Percentiles rank a stretch among this genome's conserved stretches.
Evolutionary conservation across 1,140 invertebrate species (phyloP).

Genomic region (Trissolcus basalis): DNA sequence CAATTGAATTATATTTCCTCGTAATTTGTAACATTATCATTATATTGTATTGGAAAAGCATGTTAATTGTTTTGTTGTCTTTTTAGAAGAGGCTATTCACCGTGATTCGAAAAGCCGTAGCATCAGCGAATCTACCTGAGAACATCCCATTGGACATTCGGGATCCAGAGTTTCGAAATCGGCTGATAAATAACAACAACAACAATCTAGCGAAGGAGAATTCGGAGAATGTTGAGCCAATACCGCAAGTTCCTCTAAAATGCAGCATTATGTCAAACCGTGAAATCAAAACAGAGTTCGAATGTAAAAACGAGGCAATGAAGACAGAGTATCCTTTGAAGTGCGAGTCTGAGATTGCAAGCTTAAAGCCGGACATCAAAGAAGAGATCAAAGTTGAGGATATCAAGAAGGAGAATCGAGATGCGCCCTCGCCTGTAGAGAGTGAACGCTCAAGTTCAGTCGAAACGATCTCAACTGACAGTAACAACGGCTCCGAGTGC

Average conservation of each 20-base stretch:
- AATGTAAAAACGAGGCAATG: conserved; percentile 2
- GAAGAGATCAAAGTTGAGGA: conserved; percentile 18
- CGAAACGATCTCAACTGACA: conserved; percentile 21
- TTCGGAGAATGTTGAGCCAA: conserved; percentile 16
- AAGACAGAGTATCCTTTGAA: conserved; percentile 7
- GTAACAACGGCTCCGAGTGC: conserved; percentile 21
- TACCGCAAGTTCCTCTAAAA: neutral
- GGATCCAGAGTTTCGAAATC: conserved; percentile 21
- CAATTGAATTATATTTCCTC: too few species aligned
- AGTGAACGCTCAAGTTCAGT: conserved; percentile 36
- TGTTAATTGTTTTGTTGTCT: neutral
- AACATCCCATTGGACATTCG: conserved; percentile 7
- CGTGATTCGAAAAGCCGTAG: conserved; percentile 20
- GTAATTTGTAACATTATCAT: too few species aligned
- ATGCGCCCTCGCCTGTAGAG: conserved; percentile 9
- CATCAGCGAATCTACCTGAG: conserved; percentile 15
- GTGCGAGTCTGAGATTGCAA: neutral
- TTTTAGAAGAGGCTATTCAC: conserved; percentile 21
- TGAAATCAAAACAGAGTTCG: conserved; percentile 18
- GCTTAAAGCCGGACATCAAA: conserved; percentile 13
- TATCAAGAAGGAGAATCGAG: conserved; percentile 7
- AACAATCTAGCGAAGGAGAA: conserved; percentile 22
- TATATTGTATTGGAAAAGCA: too few species aligned
- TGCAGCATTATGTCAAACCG: conserved; percentile 14
- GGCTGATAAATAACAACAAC: conserved; percentile 42